Evolutionary conservation across 1,140 invertebrate species (phyloP), one percentile per base, ranked within the genome.

Genomic region (Aphelinus certus): DNA sequence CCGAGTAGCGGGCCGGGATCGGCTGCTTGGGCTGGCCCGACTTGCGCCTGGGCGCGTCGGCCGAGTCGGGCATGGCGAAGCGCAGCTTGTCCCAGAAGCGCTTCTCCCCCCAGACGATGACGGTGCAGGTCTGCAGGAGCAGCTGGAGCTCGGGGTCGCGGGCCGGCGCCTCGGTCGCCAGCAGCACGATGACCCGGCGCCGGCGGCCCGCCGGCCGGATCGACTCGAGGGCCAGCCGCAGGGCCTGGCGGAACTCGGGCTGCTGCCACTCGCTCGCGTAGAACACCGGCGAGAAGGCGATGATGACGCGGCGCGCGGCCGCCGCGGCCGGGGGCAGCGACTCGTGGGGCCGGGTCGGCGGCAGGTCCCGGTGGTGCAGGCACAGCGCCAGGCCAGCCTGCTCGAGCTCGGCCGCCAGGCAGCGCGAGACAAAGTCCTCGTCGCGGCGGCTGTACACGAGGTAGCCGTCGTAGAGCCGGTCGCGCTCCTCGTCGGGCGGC

Each of bases 81-180:
- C 93, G 91, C 78, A 97, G 89, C 87, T 96, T 96, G 81, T 96
- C 94, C 95, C 95, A 96, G 89, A 96, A 96, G 81, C 93, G 91
- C 79, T 92, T 93, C 80, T 96, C 95, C 68, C 94, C 94, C 94
- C 94, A 96, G 81, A 93, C 90, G 47, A 96, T 93, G 76, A 94
- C 93, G 56, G 94, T 94, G 89, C 93, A 95, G 73, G 94, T 95
- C 82, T 95, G 94, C 9, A 97, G 89, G 69, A 96, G 91, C 57
- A 95, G 90, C 82, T 95, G 92, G 57, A 97, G 86, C 81, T 97
- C 95, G 9, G 94, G 92, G 83, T 96, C 95, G 61, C 94, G 88
- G 70, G 92, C 90, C 58, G 94, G 90, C 9, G 92, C 89, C 26
- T 91, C 89, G 77, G 89, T 92, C 65, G 93, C 90, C 9, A 95